Evolutionary conservation across 2,113 vertebrate genomes (phyloP), one percentile per base, ranked within the genome.

Genomic region (Chaenocephalus aceratus): DNA sequence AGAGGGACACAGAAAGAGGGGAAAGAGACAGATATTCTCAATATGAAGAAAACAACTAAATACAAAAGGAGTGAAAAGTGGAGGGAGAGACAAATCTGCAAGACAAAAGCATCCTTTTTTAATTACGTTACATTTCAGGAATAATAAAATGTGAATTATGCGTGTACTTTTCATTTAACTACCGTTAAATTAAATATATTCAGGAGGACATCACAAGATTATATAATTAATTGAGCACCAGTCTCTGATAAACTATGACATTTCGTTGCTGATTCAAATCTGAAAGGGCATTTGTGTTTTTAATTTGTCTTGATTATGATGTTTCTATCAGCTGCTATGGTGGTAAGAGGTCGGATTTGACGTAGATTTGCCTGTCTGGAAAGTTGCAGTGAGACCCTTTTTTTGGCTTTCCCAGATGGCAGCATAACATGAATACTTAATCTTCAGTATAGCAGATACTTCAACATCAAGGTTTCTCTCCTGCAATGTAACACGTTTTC

Each of bases 1-100:
- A 16, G 12, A 72, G 36, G 45, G 52, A 64, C 63, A 62, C n/a
- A 48, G 16, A 80, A 57, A 62, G 16, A 69, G 16, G 60, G 36
- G 72, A 66, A 57, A 73, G 6, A 86, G n/a, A 82, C 49, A 30
- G 30, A 30, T 30, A 30, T 30, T 30, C 30, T 30, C 30, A 30
- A 30, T 30, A 30, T 30, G 70, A 72, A 86, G 34, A 72, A 88
- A 57, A 86, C 18, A 71, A 30, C 79, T 64, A 83, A 5, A 1
- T 48, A 68, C 9, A 54, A 59, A 12, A 53, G 49, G 30, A 7
- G 49, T 68, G 54, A 72, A 58, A 49, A 54, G 54, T 65, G 46
- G 46, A 84, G 23, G 51, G 9, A 48, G 8, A 58, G 34, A 53
- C 36, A 5, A 5, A 11, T 63, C 12, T 61, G 49, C 26, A 34